Percentiles rank a stretch among this genome's conserved stretches.
Conservation (phyloP, 2,797 vertebrate genomes). For the Syndactyla subalaris region DNA sequence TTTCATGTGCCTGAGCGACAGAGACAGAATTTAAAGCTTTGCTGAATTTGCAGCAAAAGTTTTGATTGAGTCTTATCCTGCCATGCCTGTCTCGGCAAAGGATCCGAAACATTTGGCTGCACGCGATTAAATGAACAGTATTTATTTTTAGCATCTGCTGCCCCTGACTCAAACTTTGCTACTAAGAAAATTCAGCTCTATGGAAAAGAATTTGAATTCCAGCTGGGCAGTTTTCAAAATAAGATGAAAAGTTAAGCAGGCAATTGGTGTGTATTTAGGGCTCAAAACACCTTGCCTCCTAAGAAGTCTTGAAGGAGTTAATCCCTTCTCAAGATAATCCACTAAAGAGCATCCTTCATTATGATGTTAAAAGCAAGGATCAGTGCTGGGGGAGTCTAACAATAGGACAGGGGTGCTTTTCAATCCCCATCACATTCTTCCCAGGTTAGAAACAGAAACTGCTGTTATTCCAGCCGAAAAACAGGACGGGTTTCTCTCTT, state of each 20-base stretch:
- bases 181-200: conserved; percentile 84
- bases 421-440: conserved; percentile 83
- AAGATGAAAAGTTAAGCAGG: conserved; percentile 87
- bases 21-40: conserved; percentile 63
- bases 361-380: conserved; percentile 89
- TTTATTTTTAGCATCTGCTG: conserved; percentile 82
- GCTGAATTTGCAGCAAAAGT: conserved; percentile 71
- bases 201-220: conserved; percentile 87
- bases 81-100: conserved; percentile 69
- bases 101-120: conserved; percentile 73
- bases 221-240: conserved; percentile 89
- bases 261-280: conserved; percentile 89
- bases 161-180: conserved; percentile 79
- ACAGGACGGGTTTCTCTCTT: conserved; percentile 71
- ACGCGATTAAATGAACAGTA: conserved; percentile 76
- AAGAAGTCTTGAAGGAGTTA: conserved; percentile 88
- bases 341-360: conserved; percentile 90
- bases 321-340: conserved; percentile 90
- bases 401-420: conserved; percentile 83
- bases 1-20: conserved; percentile 37
- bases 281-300: conserved; percentile 88
- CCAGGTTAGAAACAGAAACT: conserved; percentile 87
- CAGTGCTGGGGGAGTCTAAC: conserved; percentile 81
- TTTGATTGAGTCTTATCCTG: conserved; percentile 80
- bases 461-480: conserved; percentile 79